Conservation (phyloP, 2,888 invertebrate species). For the Amphipoea lucens region DNA sequence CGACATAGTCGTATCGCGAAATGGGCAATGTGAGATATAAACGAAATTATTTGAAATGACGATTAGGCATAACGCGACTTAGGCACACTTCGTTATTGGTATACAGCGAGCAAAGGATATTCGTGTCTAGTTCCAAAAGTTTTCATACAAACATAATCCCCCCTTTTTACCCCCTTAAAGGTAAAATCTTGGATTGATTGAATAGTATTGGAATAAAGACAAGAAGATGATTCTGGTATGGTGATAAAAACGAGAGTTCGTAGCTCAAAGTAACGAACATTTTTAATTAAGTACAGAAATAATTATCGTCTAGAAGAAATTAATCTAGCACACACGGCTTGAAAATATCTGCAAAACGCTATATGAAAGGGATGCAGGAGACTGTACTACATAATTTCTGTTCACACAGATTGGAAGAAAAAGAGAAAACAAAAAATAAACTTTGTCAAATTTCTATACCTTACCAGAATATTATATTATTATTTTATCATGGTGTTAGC, state of each 20-base stretch:
- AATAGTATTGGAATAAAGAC: neutral
- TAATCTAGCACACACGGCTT: slow-evolving; percentile 18
- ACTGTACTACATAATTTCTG: neutral
- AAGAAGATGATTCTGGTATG: neutral
- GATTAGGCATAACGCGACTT: too few species aligned
- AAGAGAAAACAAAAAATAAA: slow-evolving; percentile 34
- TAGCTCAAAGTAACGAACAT: neutral
- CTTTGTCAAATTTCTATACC: slow-evolving; percentile 35
- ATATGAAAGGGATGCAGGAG: slow-evolving; percentile 34
- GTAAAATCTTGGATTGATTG: too few species aligned
- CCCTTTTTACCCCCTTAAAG: too few species aligned
- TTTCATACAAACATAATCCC: too few species aligned
- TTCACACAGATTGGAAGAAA: neutral
- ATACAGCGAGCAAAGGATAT: too few species aligned
- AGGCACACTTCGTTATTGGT: too few species aligned
- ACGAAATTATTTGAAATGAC: too few species aligned
- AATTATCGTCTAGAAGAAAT: slow-evolving; percentile 15
- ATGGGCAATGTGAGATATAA: too few species aligned
- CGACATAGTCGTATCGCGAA: too few species aligned
- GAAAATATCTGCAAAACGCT: slow-evolving; percentile 51
- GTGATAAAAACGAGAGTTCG: neutral
- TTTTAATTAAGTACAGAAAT: slow-evolving; percentile 16
- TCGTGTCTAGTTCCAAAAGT: too few species aligned
- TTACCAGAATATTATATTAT: neutral
- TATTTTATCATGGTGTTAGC: slow-evolving; percentile 52